Evolutionary conservation across 2,888 invertebrate species (phyloP).

Genomic region (Andrena marginata): DNA sequence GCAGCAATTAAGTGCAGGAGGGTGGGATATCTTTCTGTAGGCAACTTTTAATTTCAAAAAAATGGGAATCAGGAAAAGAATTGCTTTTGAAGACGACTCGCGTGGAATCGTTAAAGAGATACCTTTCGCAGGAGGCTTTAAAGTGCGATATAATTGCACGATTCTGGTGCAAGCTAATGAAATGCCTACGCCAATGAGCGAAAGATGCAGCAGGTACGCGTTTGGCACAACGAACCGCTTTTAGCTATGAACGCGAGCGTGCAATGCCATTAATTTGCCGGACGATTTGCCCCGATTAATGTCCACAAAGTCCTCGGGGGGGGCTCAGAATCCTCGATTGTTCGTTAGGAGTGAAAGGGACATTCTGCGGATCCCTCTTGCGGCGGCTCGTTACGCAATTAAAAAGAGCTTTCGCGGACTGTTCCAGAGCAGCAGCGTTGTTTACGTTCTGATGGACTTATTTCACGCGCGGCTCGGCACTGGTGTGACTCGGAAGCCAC

Average conservation of each 20-base stretch:
- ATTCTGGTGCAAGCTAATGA: not conserved
- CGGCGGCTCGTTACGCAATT: slow-evolving; percentile 45
- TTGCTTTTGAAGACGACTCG: not conserved
- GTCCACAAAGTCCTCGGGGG: slow-evolving; percentile 31
- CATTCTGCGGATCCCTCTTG: slow-evolving; percentile 34
- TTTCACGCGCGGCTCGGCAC: not conserved
- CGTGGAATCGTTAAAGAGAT: not conserved
- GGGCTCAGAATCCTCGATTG: slow-evolving; percentile 36
- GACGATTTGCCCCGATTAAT: slow-evolving; percentile 70
- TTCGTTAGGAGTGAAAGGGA: slow-evolving; percentile 12
- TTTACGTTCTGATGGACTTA: slow-evolving; percentile 23
- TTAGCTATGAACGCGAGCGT: slow-evolving; percentile 38
- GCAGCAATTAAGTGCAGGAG: too few relatives aligned
- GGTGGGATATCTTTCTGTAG: not conserved
- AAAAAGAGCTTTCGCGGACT: slow-evolving; percentile 24
- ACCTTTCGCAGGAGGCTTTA: not conserved
- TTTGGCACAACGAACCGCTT: slow-evolving; percentile 40
- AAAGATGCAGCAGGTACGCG: slow-evolving; percentile 39
- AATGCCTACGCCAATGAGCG: slow-evolving; percentile 42
- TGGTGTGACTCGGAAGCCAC: not conserved
- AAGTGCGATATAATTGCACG: not conserved
- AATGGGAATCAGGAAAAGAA: not conserved
- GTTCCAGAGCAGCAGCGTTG: not conserved
- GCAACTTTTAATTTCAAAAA: not conserved
- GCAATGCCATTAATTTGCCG: slow-evolving; percentile 63